These are phyloP conservation scores for Andrena dorsata DNA, from an alignment of 2,888 invertebrate genomes.

Conservation along the genomic window DNA sequence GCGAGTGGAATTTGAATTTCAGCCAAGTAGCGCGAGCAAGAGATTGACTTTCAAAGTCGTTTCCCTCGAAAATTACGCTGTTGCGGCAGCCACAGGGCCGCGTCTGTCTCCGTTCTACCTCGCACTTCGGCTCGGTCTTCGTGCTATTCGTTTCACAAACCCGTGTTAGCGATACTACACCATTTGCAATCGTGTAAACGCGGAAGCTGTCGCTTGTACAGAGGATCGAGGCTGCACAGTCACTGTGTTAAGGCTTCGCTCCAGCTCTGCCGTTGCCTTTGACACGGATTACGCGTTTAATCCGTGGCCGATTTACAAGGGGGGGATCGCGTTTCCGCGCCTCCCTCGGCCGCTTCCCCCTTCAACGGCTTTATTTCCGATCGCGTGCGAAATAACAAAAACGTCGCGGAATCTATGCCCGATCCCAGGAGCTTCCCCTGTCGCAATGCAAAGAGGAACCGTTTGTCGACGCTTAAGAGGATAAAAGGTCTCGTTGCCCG, in stretches of 20 bases:
- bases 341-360: slow-evolving; percentile 36
- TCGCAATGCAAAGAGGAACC: slow-evolving; percentile 6
- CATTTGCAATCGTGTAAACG: slow-evolving; percentile 28
- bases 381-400: slow-evolving; percentile 24
- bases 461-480: slow-evolving; percentile 36
- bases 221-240: slow-evolving; percentile 22
- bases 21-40: no score
- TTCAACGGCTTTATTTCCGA: slow-evolving; percentile 53
- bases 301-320: slow-evolving; percentile 25
- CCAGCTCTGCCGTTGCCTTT: slow-evolving; percentile 37
- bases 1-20: no score
- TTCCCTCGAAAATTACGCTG: no score
- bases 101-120: neutral
- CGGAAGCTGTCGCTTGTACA: slow-evolving; percentile 7
- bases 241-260: slow-evolving; percentile 24
- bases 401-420: neutral
- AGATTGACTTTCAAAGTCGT: no score
- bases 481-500: slow-evolving; percentile 40
- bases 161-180: neutral
- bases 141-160: neutral
- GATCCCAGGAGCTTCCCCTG: slow-evolving; percentile 12
- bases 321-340: slow-evolving; percentile 2
- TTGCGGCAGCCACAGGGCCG: no score
- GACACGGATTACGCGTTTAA: slow-evolving; percentile 53
- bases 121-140: neutral